Evolutionary conservation across 2,888 invertebrate species (phyloP).

Genomic region (Byasa hedistus): DNA sequence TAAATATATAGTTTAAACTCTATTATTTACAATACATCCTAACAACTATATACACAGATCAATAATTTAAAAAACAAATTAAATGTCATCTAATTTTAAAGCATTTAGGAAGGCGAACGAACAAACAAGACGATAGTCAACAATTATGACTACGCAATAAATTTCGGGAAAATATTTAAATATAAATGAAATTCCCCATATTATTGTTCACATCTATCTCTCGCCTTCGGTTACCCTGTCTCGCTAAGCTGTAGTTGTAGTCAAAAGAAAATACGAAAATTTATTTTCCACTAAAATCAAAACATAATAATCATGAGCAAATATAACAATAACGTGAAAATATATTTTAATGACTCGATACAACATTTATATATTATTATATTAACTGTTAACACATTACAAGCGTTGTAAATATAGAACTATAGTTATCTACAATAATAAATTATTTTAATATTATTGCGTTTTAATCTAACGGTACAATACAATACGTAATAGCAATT

Average conservation of each 20-base stretch:
- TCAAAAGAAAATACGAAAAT: slow-evolving; percentile 11
- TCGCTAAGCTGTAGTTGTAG: slow-evolving; percentile 36
- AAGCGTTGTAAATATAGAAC: slow-evolving; percentile 17
- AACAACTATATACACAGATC: slow-evolving; percentile 77
- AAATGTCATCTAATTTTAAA: slow-evolving; percentile 69
- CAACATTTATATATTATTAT: slow-evolving; percentile 24
- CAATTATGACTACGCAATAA: not conserved
- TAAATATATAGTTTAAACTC: slow-evolving; percentile 59
- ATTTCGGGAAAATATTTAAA: slow-evolving; percentile 7
- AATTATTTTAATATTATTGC: slow-evolving; percentile 18
- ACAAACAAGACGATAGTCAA: slow-evolving; percentile 57
- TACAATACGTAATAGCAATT: not conserved
- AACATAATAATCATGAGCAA: slow-evolving; percentile 28
- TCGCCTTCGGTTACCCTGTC: slow-evolving; percentile 40
- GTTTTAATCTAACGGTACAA: not conserved
- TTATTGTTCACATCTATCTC: slow-evolving; percentile 25
- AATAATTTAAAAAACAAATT: slow-evolving; percentile 59
- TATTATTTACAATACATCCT: slow-evolving; percentile 69
- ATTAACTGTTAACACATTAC: slow-evolving; percentile 18
- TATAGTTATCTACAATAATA: slow-evolving; percentile 7
- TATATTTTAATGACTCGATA: slow-evolving; percentile 27
- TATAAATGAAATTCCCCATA: slow-evolving; percentile 22
- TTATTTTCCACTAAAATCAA: slow-evolving; percentile 20
- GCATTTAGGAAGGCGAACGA: slow-evolving; percentile 76
- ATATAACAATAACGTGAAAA: slow-evolving; percentile 27